A percentile compares a stretch with the other conserved stretches of the same genome.
Evolutionary conservation across 2,888 invertebrate species (phyloP).

Genomic region (Dasysyrphus albostriatus): DNA sequence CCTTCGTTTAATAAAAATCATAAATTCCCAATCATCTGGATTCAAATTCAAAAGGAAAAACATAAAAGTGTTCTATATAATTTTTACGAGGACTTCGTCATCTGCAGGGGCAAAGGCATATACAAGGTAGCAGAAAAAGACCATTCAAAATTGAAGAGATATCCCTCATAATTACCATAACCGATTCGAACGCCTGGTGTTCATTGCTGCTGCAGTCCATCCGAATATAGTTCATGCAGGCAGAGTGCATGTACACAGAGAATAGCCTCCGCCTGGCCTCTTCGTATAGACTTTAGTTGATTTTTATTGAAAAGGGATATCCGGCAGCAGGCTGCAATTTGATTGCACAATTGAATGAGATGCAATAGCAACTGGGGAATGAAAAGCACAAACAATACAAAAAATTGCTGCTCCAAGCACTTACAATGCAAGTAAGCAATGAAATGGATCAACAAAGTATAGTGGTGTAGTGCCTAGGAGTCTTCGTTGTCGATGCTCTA

Average conservation of each 20-base stretch:
- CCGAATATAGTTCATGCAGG: conserved; percentile 5
- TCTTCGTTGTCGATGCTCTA: neutral
- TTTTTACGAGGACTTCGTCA: conserved; percentile 65
- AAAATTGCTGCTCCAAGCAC: conserved; percentile 8
- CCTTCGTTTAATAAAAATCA: conserved; percentile 55
- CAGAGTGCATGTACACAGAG: neutral
- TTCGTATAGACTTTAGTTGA: conserved; percentile 31
- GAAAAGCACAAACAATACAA: conserved; percentile 46
- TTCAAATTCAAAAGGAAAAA: conserved; percentile 40
- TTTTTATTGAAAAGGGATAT: conserved; percentile 67
- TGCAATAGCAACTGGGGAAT: conserved; percentile 39
- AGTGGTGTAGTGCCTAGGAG: conserved; percentile 17
- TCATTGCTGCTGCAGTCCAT: conserved; percentile 40
- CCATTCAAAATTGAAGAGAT: conserved; percentile 58
- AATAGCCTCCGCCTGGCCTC: neutral
- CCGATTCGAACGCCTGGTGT: conserved; percentile 47
- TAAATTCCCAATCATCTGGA: conserved; percentile 62
- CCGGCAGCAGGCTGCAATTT: conserved; percentile 54
- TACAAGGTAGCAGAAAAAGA: conserved; percentile 26
- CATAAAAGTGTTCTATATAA: conserved; percentile 19
- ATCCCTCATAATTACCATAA: conserved; percentile 67
- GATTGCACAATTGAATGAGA: conserved; percentile 70
- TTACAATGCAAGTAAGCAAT: conserved; percentile 17
- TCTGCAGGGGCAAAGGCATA: conserved; percentile 22
- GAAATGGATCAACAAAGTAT: conserved; percentile 38